These are phyloP conservation scores for Loripinus fragilis DNA, from an alignment of 2,888 invertebrate genomes.

Conservation along the genomic window DNA sequence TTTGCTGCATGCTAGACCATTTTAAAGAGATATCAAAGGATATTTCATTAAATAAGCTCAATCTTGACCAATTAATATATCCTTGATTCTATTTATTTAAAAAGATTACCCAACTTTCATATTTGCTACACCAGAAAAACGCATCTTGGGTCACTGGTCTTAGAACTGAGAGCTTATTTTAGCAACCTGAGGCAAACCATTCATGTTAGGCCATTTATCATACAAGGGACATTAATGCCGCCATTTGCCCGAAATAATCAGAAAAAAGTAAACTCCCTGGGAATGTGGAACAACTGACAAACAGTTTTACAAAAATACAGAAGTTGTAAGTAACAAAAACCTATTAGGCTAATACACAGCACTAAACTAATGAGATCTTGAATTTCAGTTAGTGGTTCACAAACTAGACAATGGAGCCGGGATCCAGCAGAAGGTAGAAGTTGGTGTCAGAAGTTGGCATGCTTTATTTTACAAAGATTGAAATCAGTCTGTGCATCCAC, in stretches of 20 bases:
- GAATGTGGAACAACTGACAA: constrained; percentile 1
- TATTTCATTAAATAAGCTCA: no score
- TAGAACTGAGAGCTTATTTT: background rate
- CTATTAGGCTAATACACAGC: background rate
- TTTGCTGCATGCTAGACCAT: no score
- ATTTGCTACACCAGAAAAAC: no score
- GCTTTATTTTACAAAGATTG: no score
- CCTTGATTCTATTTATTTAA: no score
- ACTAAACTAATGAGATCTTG: constrained; percentile 11
- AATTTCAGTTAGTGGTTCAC: constrained; percentile 5
- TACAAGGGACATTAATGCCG: constrained; percentile 14
- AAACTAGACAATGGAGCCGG: background rate
- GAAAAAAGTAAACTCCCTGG: constrained; percentile 3
- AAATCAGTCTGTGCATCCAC: no score
- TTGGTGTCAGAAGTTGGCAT: no score
- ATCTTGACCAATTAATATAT: no score
- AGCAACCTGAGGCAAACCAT: background rate
- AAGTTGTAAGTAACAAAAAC: background rate
- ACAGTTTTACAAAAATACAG: constrained; percentile 10
- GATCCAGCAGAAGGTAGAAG: no score
- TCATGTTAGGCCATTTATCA: constrained; percentile 8
- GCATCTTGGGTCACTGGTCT: no score
- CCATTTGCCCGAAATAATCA: constrained; percentile 6
- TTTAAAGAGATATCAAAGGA: no score
- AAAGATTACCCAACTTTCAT: no score